Evolutionary conservation across 2,797 vertebrate genomes (phyloP), one percentile per base, ranked within the genome.

Genomic region (Cirrhinus mrigala): DNA sequence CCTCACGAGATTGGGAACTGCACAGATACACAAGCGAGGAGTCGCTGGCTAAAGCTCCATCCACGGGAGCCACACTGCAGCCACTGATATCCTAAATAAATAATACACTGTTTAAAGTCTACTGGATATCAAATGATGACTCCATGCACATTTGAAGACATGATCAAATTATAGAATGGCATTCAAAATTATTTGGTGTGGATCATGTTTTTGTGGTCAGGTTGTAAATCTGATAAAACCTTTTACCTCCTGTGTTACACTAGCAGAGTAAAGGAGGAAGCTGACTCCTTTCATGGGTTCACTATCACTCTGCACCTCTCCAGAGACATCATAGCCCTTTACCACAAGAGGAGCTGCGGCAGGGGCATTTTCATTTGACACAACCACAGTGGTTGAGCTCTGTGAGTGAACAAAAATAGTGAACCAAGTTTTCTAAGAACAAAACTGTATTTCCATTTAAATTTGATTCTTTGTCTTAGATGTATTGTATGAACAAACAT

Each of bases 231-330:
- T 50, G 68, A 12, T 82, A 16, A 76, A 46, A 24, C 9, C 11
- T 88, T 92, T 93, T 92, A 99, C 98, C 97, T 98, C 97, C 92
- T 94, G 96, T 81, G 91, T 90, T 76, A 97, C 95, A 0, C 92
- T 92, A 50, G 97, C 94, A 0, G 98, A 99, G 90, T 98, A 99
- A 71, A 99, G 96, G 1, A 99, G 96, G 88, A 99, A 99, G 93
- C 96, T 97, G 92, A 99, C 98, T 27, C 97, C 98, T 89, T 98
- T 99, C 98, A 99, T 99, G 44, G 98, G 98, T 78, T 99, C 98
- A 87, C 98, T 97, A 54, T 99, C 98, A 56, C 98, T 99, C 86
- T 96, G 96, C 58, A 99, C 98, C 79, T 96, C 97, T 79, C 98
- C 98, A 0, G 96, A 97, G 58, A 98, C 97, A 0, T 99, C 98